Evolutionary conservation across 2,113 vertebrate species (phyloP).

Genomic region (Percina caprodes): DNA sequence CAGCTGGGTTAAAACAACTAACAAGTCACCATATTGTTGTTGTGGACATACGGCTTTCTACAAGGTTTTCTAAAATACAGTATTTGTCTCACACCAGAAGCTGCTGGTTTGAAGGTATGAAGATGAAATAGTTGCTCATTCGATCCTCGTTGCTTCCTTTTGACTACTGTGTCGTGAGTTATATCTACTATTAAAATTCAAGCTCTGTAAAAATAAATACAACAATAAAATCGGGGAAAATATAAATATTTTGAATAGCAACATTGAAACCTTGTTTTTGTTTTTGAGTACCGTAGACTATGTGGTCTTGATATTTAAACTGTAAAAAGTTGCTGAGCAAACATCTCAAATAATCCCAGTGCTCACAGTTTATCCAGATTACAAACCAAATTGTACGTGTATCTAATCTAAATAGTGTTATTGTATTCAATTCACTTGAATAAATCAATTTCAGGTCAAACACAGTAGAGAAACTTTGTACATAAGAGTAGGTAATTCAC

Average conservation of each 20-base stretch:
- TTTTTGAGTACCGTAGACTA: conserved; percentile 74
- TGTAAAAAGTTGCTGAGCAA: conserved; percentile 66
- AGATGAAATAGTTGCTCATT: conserved; percentile 54
- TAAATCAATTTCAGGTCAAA: conserved; percentile 67
- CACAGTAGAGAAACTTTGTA: conserved; percentile 82
- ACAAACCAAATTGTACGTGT: conserved; percentile 70
- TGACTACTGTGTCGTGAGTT: conserved; percentile 59
- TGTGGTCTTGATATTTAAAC: conserved; percentile 77
- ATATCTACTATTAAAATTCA: conserved; percentile 58
- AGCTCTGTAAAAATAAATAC: conserved; percentile 47
- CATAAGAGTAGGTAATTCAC: conserved; percentile 80
- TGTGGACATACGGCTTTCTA: conserved; percentile 48
- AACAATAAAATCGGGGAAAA: conserved; percentile 34
- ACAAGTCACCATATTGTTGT: conserved; percentile 32
- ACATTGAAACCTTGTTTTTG: conserved; percentile 64
- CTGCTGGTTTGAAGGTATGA: conserved; percentile 55
- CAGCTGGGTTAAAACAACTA: conserved; percentile 53
- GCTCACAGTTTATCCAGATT: conserved; percentile 71
- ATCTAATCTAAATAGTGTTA: conserved; percentile 71
- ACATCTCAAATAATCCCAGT: conserved; percentile 63
- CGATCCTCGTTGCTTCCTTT: conserved; percentile 40
- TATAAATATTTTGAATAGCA: conserved; percentile 72
- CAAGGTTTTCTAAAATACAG: conserved; percentile 45
- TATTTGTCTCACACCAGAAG: conserved; percentile 44
- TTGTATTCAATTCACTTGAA: conserved; percentile 71